A percentile compares a stretch with the other conserved stretches of the same genome.
These are phyloP conservation scores for Cephus pygmeus DNA, from an alignment of 2,888 invertebrate genomes.

Conservation along the genomic window DNA sequence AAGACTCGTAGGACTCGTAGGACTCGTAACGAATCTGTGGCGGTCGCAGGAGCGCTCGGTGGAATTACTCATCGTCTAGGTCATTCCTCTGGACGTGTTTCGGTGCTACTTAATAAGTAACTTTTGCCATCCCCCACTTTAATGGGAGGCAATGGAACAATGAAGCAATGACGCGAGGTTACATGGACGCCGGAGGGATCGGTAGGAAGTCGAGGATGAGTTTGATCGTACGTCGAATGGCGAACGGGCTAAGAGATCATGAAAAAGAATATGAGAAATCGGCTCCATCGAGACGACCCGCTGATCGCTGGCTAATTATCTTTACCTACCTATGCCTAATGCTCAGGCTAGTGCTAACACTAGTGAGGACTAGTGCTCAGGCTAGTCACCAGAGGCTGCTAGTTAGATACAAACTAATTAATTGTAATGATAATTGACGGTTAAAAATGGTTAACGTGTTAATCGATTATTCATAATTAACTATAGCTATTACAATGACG, in stretches of 20 bases:
- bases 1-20: neutral
- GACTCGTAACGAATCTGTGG: neutral
- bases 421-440: slow-evolving; percentile 43
- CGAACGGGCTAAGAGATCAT: neutral
- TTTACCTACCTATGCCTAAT: slow-evolving; percentile 42
- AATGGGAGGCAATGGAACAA: too few relatives aligned
- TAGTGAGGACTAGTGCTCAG: slow-evolving; percentile 55
- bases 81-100: too few relatives aligned
- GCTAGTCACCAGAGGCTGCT: slow-evolving; percentile 62
- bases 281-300: slow-evolving; percentile 23
- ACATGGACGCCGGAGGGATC: too few relatives aligned
- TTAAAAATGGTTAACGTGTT: slow-evolving; percentile 39
- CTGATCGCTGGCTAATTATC: slow-evolving; percentile 21
- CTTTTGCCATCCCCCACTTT: too few relatives aligned
- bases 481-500: slow-evolving; percentile 8
- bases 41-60: neutral
- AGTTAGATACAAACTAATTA: slow-evolving; percentile 45
- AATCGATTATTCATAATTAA: slow-evolving; percentile 27
- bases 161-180: too few relatives aligned
- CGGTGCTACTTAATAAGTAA: too few relatives aligned
- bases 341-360: slow-evolving; percentile 60
- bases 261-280: slow-evolving; percentile 17
- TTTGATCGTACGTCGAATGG: neutral
- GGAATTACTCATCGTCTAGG: neutral
- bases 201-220: too few relatives aligned